Percentiles rank a stretch among this genome's conserved stretches.
Evolutionary conservation across 2,113 vertebrate genomes (phyloP).

Genomic region (Martes martes): DNA sequence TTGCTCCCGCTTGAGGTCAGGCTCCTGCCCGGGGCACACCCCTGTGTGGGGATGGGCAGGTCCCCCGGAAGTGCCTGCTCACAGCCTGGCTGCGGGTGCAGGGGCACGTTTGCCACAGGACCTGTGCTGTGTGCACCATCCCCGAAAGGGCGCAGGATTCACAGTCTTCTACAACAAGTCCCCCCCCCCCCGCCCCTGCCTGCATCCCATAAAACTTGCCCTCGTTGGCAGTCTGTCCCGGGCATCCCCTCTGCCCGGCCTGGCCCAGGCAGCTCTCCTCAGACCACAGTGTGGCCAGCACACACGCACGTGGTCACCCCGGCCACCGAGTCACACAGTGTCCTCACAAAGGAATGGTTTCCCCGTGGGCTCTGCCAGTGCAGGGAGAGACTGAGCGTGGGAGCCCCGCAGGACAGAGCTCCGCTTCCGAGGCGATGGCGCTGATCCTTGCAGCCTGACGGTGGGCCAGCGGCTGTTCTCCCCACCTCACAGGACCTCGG

Average conservation of each 20-base stretch:
- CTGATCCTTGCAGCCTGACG: background rate
- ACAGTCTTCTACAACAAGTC: no score
- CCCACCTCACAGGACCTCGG: background rate
- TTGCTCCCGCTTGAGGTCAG: background rate
- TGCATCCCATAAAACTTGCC: no score
- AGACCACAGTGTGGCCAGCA: background rate
- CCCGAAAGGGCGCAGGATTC: fast-evolving
- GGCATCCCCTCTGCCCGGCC: background rate
- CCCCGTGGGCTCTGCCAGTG: background rate
- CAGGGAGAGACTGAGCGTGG: background rate
- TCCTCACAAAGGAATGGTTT: background rate
- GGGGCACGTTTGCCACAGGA: background rate
- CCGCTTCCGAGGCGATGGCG: fast-evolving
- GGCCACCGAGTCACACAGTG: no score
- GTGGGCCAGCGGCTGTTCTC: background rate
- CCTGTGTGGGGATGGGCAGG: background rate
- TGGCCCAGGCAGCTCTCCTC: background rate
- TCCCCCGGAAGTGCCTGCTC: background rate
- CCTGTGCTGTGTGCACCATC: fast-evolving
- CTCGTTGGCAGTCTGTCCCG: no score
- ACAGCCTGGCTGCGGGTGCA: background rate
- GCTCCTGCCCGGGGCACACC: background rate
- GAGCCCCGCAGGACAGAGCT: background rate
- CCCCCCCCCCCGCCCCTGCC: background rate
- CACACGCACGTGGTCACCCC: background rate